Evolutionary conservation across 2,113 vertebrate genomes (phyloP).

Genomic region (Octodon degus): DNA sequence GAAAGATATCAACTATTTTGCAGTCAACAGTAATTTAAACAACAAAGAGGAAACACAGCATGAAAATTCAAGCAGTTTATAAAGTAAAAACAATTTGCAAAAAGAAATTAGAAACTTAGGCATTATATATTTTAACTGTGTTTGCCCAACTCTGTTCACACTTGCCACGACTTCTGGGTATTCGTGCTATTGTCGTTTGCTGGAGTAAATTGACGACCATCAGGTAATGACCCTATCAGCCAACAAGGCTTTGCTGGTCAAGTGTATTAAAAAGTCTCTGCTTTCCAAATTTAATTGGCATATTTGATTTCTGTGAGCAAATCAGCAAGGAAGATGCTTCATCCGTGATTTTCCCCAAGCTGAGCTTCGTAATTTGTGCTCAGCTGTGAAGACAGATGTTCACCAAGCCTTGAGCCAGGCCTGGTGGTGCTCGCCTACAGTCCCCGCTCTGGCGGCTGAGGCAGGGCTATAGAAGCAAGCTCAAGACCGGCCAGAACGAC

Average conservation of each 20-base stretch:
- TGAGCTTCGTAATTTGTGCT: not conserved
- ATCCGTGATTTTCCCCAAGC: conserved; percentile 13
- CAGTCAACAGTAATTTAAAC: conserved; percentile 25
- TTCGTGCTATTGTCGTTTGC: conserved; percentile 59
- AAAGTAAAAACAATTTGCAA: conserved; percentile 48
- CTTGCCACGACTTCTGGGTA: not conserved
- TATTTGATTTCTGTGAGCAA: not conserved
- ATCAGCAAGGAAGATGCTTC: conserved; percentile 16
- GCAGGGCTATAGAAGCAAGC: not conserved
- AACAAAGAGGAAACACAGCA: not conserved
- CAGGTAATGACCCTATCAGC: conserved; percentile 13
- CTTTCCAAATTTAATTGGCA: not conserved
- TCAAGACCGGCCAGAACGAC: not conserved
- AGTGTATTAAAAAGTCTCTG: not conserved
- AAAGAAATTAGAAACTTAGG: conserved; percentile 50
- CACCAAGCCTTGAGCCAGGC: not conserved
- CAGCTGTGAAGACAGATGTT: not conserved
- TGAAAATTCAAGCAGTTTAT: conserved; percentile 1
- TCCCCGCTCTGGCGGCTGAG: not conserved
- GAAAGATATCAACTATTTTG: conserved; percentile 43
- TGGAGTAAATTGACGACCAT: conserved; percentile 40
- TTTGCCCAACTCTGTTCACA: not conserved
- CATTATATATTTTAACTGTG: conserved; percentile 22
- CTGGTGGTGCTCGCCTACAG: not conserved
- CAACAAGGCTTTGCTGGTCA: not conserved